Base-by-base conservation (phyloP, 2,888 invertebrate genomes). In the Peribatodes rhomboidaria region DNA sequence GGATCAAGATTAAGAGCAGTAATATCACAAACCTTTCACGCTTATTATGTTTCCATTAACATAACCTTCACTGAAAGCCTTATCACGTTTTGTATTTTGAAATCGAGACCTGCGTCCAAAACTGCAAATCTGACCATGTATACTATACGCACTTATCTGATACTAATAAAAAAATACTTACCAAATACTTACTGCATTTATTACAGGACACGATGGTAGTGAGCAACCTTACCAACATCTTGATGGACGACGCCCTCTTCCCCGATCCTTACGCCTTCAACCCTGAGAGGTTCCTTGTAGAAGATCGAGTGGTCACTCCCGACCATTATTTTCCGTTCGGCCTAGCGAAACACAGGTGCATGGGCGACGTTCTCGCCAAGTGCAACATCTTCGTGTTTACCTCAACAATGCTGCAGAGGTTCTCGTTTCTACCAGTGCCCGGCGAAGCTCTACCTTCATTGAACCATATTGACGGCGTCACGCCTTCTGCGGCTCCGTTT, bases 311-410 rank as follows among this genome's bases (percentile, higher is more conserved):
- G 0, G 83, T 88, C 27, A 80, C 95, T 1, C 96, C 96, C 0
- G 96, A 97, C 16, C 93, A 94, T 44, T 97, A 95, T 79, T 94
- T 96, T 72, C 97, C 97, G 0, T 98, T 98, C 77, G 97, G 97
- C 14, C 88, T 95, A 56, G 96, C 97, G 0, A 96, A 95, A 74
- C 97, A 96, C 80, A 95, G 97, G 56, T 98, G 98, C 78, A 95
- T 97, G 95, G 98, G 97, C 0, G 97, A 98, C 79, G 84, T 89
- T 0, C 73, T 94, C n/a, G 96, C 96, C 0, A 95, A 95, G 76
- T 96, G 96, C 74, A 97, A 97, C 77, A 94, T 97, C 55, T 98
- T 97, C 78, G 84, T 97, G 35, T 96, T 97, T 76, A 95, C 95
- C 0, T 95, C 97, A 0, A 94, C 95, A 0, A 88, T 97, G 73